Base-by-base conservation (phyloP, 1,140 invertebrate species). In the Wiebesia pumilae region DNA sequence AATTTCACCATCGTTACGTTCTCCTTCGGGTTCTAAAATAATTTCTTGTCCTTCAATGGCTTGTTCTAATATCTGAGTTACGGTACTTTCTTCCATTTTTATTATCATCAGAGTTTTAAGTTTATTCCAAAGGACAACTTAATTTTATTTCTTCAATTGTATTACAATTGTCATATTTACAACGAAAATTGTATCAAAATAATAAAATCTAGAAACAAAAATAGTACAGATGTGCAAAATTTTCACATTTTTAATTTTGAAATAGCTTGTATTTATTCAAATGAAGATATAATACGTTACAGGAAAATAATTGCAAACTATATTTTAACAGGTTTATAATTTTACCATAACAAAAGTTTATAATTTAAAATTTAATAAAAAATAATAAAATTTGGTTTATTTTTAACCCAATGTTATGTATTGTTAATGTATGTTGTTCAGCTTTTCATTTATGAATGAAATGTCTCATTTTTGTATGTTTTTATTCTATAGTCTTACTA, bases 21-120 rank as follows among this genome's bases (percentile, higher is more conserved):
- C 88, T 27, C 77, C 88, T 84, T 92, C 91, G 7, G 91, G 88
- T 40, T 92, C 90, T 21, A 92, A 89, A 78, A 92, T 90, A 12
- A 93, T 90, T 58, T 92, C 88, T 40, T 92, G 88, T 21, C 90
- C 90, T 3, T 88, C 84, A 2, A 90, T 85, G 21, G 86, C 90
- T 80, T 92, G 71, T 40, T 92, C 90, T 27, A 93, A 81, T 84
- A 93, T 90, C 62, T 93, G 91, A 40, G 90, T 90, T 82, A 93
- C 86, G 58, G 91, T 88, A 12, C 90, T 89, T 81, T 88, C 67
- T 12, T 84, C 81, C 89, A 90, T 89, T 84, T 89, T 89, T 73
- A 88, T 82, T 3, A 21, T 81, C 19, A 89, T 84, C 81, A 89
- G 69, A 51, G 35, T 40, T 40, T 73, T 43, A 19, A 43, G 7